Evolutionary conservation across 2,888 invertebrate genomes (phyloP).

Genomic region (Cosmia trapezina): DNA sequence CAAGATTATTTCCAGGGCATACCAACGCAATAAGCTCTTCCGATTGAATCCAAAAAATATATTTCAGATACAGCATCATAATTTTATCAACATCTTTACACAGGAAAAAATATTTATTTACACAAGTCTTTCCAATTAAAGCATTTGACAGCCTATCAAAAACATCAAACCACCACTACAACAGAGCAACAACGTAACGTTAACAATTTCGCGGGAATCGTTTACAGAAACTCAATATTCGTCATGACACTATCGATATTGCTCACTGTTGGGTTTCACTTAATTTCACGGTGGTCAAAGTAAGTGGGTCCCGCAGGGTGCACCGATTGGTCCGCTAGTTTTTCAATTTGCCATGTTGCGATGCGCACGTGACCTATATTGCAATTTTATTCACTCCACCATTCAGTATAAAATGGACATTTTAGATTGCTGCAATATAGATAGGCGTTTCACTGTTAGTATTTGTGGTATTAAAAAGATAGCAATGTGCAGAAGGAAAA

Average conservation of each 20-base stretch:
- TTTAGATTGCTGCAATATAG: constrained; percentile 62
- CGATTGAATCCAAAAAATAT: not conserved
- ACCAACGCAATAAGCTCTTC: not conserved
- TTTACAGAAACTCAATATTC: constrained; percentile 55
- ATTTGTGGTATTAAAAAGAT: constrained; percentile 48
- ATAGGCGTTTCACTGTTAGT: constrained; percentile 58
- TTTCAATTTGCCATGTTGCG: constrained; percentile 74
- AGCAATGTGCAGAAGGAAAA: constrained; percentile 5
- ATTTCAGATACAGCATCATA: not conserved
- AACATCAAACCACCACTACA: constrained; percentile 22
- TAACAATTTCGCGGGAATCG: constrained; percentile 13
- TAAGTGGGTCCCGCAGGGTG: constrained; percentile 69
- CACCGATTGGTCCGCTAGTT: constrained; percentile 67
- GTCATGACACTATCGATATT: constrained; percentile 47
- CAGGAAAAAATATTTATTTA: not conserved
- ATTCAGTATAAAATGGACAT: constrained; percentile 51
- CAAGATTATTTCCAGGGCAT: not conserved
- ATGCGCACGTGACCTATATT: constrained; percentile 70
- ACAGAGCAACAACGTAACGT: constrained; percentile 7
- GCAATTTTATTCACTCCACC: constrained; percentile 75
- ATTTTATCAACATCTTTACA: not conserved
- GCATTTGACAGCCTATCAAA: constrained; percentile 29
- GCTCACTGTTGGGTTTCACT: constrained; percentile 66
- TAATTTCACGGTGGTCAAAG: constrained; percentile 77
- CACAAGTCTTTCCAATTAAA: not conserved